These are phyloP conservation scores for Drosophila kokeensis DNA, from an alignment of 2,888 invertebrate genomes.

Conservation along the genomic window DNA sequence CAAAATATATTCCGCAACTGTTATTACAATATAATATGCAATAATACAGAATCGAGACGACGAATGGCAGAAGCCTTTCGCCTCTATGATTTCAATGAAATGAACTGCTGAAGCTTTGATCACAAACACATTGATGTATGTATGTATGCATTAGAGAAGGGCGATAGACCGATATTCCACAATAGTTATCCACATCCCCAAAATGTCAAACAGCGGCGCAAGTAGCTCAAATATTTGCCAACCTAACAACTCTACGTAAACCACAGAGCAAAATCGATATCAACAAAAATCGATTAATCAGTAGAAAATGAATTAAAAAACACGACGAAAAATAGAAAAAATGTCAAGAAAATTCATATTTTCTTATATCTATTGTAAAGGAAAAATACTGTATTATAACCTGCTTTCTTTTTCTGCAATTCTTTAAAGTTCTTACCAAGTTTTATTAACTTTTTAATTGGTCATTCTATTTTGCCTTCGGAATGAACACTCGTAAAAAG, in stretches of 20 bases:
- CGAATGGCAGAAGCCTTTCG: not conserved
- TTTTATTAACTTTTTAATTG: not conserved
- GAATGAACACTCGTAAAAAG: not conserved
- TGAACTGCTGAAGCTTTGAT: not conserved
- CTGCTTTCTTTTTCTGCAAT: not conserved
- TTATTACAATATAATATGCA: slow-evolving; percentile 22
- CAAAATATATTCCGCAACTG: slow-evolving; percentile 11
- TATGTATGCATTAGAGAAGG: not conserved
- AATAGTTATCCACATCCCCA: not conserved
- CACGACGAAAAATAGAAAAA: not conserved
- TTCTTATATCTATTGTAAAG: not conserved
- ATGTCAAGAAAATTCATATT: not conserved
- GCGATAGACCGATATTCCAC: not conserved
- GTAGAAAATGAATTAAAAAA: not conserved
- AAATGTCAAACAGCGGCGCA: not conserved
- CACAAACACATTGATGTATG: not conserved
- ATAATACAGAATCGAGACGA: not conserved
- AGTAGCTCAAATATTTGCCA: not conserved
- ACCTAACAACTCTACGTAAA: not conserved
- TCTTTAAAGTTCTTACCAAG: not conserved
- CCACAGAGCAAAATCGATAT: not conserved
- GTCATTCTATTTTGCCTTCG: not conserved
- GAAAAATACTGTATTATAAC: not conserved
- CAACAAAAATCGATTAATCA: too few relatives aligned
- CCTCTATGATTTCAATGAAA: not conserved